These are phyloP conservation scores for Xestoiulus laeticollis DNA, from an alignment of 2,888 invertebrate species.

Conservation along the genomic window DNA sequence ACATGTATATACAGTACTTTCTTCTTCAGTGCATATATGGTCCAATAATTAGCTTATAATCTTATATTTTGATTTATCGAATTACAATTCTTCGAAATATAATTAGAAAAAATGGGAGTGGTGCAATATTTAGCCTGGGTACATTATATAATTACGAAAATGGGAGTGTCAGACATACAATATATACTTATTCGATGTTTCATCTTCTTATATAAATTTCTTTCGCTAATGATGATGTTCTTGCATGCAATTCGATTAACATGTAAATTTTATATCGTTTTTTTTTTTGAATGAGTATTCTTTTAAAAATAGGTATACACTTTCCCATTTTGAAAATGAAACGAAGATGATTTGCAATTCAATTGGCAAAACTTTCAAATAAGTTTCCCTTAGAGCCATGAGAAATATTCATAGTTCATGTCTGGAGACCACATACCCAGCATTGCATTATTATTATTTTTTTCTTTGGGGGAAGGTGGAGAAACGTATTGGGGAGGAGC, in stretches of 20 bases:
- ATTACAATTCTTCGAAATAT: neutral
- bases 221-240: neutral
- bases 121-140: neutral
- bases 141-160: neutral
- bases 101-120: neutral
- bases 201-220: neutral
- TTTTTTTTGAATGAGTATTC: neutral
- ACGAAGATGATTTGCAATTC: conserved; percentile 12
- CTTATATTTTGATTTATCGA: no score
- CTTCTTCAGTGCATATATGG: no score
- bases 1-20: no score
- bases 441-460: neutral
- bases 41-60: no score
- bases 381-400: neutral
- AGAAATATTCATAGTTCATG: neutral
- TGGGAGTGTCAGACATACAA: neutral
- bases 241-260: neutral
- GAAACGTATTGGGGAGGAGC: neutral
- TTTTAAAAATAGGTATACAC: neutral
- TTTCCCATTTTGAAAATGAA: neutral
- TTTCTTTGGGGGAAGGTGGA: conserved; percentile 29
- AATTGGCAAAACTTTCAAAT: neutral
- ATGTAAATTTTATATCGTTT: neutral
- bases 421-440: neutral
- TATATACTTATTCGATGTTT: neutral